Evolutionary conservation across 2,797 vertebrate species (phyloP).

Genomic region (Diglossa cyanea): DNA sequence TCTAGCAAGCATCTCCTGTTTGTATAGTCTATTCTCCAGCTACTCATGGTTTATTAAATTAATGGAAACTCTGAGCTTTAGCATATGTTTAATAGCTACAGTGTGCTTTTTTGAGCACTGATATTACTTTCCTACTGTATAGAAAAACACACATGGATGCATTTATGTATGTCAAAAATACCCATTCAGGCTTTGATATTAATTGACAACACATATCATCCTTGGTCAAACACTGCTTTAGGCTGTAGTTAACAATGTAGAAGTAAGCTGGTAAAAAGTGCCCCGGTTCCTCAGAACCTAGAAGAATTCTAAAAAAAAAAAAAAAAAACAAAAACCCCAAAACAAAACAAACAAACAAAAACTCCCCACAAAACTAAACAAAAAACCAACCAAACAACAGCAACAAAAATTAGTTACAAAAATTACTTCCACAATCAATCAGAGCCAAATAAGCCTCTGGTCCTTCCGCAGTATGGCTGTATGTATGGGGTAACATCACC

Average conservation of each 20-base stretch:
- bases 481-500: background rate
- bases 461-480: background rate
- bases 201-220: background rate
- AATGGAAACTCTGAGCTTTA: constrained; percentile 38
- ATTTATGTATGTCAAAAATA: background rate
- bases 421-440: background rate
- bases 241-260: background rate
- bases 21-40: background rate
- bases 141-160: background rate
- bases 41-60: background rate
- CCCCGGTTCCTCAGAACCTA: background rate
- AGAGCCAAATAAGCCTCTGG: background rate
- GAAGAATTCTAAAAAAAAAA: background rate
- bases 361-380: background rate
- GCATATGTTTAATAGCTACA: constrained; percentile 31
- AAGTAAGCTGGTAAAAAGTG: background rate
- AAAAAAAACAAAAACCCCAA: background rate
- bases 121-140: background rate
- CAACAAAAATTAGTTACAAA: background rate
- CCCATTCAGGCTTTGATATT: background rate
- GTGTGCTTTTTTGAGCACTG: background rate
- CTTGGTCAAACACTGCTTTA: background rate
- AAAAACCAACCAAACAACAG: background rate
- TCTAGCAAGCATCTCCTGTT: background rate
- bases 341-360: background rate